These are phyloP conservation scores for Dimorphilus gyrociliatus DNA, from an alignment of 2,888 invertebrate genomes.

Conservation along the genomic window DNA sequence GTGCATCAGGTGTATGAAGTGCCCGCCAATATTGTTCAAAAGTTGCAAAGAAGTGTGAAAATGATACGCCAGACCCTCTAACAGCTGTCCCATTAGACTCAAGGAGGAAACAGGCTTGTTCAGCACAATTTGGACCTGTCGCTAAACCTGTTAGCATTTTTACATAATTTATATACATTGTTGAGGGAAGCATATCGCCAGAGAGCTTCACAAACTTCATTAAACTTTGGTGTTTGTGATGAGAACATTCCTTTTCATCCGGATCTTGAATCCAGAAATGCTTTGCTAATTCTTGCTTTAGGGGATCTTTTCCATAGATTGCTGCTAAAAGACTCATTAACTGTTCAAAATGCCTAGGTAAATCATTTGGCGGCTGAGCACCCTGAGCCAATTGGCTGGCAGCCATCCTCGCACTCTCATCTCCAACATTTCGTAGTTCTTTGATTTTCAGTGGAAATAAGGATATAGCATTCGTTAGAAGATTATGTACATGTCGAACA, in stretches of 20 bases:
- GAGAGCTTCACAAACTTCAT: constrained; percentile 78
- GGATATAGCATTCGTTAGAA: constrained; percentile 78
- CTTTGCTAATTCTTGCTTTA: constrained; percentile 50
- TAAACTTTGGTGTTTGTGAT: too few species aligned
- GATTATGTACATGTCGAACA: constrained; percentile 59
- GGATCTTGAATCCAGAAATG: too few species aligned
- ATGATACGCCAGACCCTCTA: constrained; percentile 8
- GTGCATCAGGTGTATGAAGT: constrained; percentile 1
- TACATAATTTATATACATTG: constrained; percentile 68
- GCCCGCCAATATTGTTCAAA: too few species aligned
- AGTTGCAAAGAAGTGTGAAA: too few species aligned
- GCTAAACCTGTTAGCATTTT: constrained; percentile 68
- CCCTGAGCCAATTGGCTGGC: constrained; percentile 47
- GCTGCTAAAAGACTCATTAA: constrained; percentile 50
- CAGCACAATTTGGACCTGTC: constrained; percentile 53
- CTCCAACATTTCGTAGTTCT: constrained; percentile 62
- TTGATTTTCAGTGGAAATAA: constrained; percentile 77
- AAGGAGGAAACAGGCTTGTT: constrained; percentile 58
- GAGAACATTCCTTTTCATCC: too few species aligned
- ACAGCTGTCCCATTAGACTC: constrained; percentile 46
- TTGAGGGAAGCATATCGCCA: constrained; percentile 65
- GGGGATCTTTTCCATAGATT: constrained; percentile 58
- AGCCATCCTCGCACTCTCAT: constrained; percentile 49
- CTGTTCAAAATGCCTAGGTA: constrained; percentile 36
- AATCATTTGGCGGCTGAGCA: constrained; percentile 50